phyloP scores from a whole-genome alignment of 1,140 invertebrate species.

The Campoletis sonorensis region DNA sequence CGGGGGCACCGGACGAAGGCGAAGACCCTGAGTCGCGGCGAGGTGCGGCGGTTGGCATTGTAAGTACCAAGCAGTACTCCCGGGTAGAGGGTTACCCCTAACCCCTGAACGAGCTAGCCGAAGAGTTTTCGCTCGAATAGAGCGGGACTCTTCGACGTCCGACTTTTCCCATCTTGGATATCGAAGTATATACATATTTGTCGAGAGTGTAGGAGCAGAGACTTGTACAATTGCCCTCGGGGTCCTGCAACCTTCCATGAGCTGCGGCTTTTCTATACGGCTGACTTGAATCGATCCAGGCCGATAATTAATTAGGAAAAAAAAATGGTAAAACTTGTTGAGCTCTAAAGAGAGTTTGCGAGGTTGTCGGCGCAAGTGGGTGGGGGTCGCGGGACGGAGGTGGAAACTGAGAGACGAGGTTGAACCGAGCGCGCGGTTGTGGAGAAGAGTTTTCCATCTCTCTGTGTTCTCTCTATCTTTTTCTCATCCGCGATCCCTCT shows the following conservation, averaged over 20 bases:
- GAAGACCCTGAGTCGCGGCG: background rate
- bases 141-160: slow-evolving; percentile 43
- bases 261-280: slow-evolving; percentile 19
- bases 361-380: slow-evolving; percentile 35
- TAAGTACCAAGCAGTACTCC: too few relatives aligned
- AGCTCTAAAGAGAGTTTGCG: slow-evolving; percentile 55
- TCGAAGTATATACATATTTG: background rate
- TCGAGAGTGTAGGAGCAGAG: background rate
- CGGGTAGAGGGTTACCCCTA: slow-evolving; percentile 6
- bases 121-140: slow-evolving; percentile 43
- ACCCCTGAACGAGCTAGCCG: background rate
- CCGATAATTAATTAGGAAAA: slow-evolving; percentile 72
- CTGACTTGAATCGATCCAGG: slow-evolving; percentile 64
- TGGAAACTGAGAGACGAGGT: too few relatives aligned
- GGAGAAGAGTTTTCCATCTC: slow-evolving; percentile 48
- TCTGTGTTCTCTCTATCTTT: slow-evolving; percentile 45
- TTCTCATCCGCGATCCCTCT: slow-evolving; percentile 45
- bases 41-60: background rate
- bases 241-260: slow-evolving; percentile 27
- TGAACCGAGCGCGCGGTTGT: too few relatives aligned
- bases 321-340: slow-evolving; percentile 61
- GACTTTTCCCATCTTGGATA: slow-evolving; percentile 36
- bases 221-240: slow-evolving; percentile 36
- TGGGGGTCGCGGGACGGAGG: background rate
- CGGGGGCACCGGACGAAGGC: background rate